Evolutionary conservation across 2,888 invertebrate species (phyloP).

Genomic region (Acrocyrtus sp.): DNA sequence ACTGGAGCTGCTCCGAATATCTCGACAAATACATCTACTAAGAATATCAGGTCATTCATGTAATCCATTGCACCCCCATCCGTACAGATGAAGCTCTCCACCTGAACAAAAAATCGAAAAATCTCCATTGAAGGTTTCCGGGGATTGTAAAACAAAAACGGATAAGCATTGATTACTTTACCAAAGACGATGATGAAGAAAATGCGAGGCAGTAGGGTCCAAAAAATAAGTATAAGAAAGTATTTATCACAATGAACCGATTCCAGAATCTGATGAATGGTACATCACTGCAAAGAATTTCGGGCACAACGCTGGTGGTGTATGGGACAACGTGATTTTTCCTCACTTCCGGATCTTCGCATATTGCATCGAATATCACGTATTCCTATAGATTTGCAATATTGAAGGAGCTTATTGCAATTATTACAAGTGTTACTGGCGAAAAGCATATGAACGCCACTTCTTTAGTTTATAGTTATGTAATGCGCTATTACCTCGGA

Average conservation of each 20-base stretch:
- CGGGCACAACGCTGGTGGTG: conserved; percentile 41
- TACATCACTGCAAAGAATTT: conserved; percentile 23
- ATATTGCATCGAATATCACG: conserved; percentile 54
- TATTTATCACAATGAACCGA: conserved; percentile 18
- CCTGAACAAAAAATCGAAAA: conserved; percentile 2
- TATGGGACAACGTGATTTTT: conserved; percentile 52
- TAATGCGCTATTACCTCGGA: conserved; percentile 25
- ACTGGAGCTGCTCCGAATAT: conserved; percentile 50
- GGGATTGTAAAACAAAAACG: background rate
- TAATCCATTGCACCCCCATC: conserved; percentile 6
- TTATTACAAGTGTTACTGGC: too few relatives aligned
- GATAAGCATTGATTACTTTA: background rate
- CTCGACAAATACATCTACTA: conserved; percentile 49
- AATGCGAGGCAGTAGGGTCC: conserved; percentile 53
- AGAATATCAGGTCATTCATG: conserved; percentile 15
- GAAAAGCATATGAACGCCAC: too few relatives aligned
- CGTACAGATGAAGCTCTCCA: conserved; percentile 30
- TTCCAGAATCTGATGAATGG: conserved; percentile 43
- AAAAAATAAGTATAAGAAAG: conserved; percentile 21
- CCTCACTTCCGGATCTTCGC: conserved; percentile 26
- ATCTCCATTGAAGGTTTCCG: background rate
- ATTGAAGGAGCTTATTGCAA: too few relatives aligned
- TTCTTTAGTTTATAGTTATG: background rate
- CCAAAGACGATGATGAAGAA: conserved; percentile 23
- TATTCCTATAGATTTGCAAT: conserved; percentile 16